Base-by-base conservation (phyloP, 2,797 vertebrate species). In the Podarcis lilfordi region DNA sequence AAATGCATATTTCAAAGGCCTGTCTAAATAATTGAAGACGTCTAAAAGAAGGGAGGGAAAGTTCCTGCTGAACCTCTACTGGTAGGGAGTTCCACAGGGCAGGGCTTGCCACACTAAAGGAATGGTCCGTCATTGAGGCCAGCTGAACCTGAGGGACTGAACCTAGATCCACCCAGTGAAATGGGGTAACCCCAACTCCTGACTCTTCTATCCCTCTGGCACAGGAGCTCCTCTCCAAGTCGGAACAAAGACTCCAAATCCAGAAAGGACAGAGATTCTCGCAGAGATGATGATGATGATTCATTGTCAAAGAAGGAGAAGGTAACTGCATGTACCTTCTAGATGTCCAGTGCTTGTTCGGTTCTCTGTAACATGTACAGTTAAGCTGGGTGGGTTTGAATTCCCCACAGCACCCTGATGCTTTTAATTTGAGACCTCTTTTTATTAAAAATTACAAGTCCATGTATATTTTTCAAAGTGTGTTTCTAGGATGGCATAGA, bases 231-330 rank as follows among this genome's bases (percentile, higher is more conserved):
- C 23, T 99, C 99, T 84, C 99, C 98, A 8, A 97, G 96, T 76
- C 95, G 97, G 91, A 98, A 97, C 0, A 99, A 97, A 94, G 99
- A 99, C 27, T 91, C 91, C 35, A 99, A 97, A 94, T 29, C 98
- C 79, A 98, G 98, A 91, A 98, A 96, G 93, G 98, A 99, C 4
- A 98, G 96, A 93, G 98, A 99, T 78, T 91, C 97, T 0, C 97
- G 97, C 92, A 99, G 97, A 50, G 90, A 98, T 91, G 98, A 99
- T 2, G 99, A 99, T 40, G 97, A 97, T 19, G 98, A 98, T 0
- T 95, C 96, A 1, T 96, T 96, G 64, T 97, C 98, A 93, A 99
- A 98, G 94, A 99, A 99, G 90, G 97, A 98, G 19, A 99, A 99
- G 97, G 98, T 98, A 55, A 91, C 80, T 74, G 91, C 50, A 25